phyloP scores from a whole-genome alignment of 2,797 vertebrate genomes.

The Oophaga sylvatica region DNA sequence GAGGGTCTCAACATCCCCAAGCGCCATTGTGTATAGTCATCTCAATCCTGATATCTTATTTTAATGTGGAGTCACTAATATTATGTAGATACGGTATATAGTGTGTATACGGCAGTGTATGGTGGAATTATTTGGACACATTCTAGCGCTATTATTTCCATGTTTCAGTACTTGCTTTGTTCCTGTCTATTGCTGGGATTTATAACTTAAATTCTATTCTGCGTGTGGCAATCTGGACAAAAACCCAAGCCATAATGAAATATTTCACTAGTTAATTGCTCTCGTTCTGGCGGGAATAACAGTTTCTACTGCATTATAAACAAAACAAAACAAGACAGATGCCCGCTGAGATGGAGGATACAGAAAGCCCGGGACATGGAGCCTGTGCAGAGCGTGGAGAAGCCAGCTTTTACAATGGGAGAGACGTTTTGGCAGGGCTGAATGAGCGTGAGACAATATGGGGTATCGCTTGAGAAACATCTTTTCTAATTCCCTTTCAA shows the following conservation, averaged over 20 bases:
- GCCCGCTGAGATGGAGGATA: not conserved
- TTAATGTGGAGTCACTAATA: no score
- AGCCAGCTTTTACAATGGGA: constrained; percentile 19
- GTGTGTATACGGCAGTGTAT: not conserved
- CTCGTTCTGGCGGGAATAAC: not conserved
- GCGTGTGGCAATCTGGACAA: not conserved
- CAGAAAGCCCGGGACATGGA: not conserved
- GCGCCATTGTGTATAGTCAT: no score
- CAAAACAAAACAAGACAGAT: constrained; percentile 17
- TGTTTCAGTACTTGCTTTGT: not conserved
- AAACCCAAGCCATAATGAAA: not conserved
- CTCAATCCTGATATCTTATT: no score
- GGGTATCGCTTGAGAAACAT: constrained; percentile 31
- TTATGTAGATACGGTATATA: no score
- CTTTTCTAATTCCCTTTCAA: constrained; percentile 44
- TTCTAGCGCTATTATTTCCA: not conserved
- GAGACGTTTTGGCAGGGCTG: constrained; percentile 6
- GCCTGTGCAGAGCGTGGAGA: not conserved
- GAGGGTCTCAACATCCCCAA: no score
- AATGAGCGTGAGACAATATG: constrained; percentile 38
- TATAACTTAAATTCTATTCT: not conserved
- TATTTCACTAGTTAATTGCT: not conserved
- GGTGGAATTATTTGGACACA: not conserved
- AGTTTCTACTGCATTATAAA: not conserved
- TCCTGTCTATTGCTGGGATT: not conserved